Percentiles rank a stretch among this genome's conserved stretches.
Conservation (phyloP, 2,797 vertebrate species). For the Tangara arthus region DNA sequence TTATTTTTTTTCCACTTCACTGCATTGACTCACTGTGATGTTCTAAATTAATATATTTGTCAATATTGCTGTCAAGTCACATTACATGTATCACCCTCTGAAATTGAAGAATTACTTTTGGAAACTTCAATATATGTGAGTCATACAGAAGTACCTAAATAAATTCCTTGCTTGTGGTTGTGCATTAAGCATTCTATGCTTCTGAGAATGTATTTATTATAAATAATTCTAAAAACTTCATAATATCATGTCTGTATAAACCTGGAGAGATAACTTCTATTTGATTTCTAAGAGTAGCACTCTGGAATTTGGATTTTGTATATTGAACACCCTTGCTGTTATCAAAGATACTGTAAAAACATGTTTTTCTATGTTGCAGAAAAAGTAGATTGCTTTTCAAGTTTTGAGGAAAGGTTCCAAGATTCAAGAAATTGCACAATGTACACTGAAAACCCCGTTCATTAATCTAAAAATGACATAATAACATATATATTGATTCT, state of each 20-base stretch:
- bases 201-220: background rate
- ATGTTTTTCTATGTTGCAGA: background rate
- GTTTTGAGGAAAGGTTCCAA: background rate
- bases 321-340: background rate
- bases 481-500: background rate
- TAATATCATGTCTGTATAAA: background rate
- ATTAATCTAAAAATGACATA: background rate
- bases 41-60: slow-evolving; percentile 15
- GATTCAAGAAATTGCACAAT: background rate
- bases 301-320: background rate
- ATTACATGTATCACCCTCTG: background rate
- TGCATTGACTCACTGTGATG: background rate
- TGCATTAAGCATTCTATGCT: background rate
- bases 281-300: background rate
- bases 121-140: background rate
- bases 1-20: slow-evolving; percentile 12
- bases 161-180: background rate
- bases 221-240: background rate
- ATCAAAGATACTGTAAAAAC: background rate
- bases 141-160: background rate
- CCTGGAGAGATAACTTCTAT: background rate
- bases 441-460: background rate
- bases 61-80: background rate
- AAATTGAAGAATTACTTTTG: background rate
- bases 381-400: background rate